phyloP scores from a whole-genome alignment of 2,113 vertebrate species.

The Ahaetulla prasina region DNA sequence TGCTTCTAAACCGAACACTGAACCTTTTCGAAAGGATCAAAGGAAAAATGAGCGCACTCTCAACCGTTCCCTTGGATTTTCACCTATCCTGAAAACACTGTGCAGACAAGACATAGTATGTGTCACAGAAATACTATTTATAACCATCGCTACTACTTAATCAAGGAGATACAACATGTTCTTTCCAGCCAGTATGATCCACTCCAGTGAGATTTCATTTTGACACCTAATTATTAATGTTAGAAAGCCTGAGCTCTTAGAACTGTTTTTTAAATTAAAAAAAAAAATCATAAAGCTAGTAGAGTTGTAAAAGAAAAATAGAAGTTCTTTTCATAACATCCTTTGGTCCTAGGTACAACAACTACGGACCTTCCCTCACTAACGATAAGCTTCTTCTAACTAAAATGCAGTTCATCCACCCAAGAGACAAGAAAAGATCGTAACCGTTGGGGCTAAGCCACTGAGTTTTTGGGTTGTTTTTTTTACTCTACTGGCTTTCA shows the following conservation, averaged over 20 bases:
- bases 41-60: background rate
- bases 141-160: background rate
- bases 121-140: background rate
- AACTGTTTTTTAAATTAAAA: background rate
- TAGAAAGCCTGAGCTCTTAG: conserved; percentile 10
- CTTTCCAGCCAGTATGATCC: background rate
- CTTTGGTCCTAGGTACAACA: background rate
- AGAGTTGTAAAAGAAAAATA: background rate
- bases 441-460: conserved; percentile 48
- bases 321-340: background rate
- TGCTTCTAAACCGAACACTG: conserved; percentile 11
- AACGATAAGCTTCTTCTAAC: conserved; percentile 26
- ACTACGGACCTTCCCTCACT: background rate
- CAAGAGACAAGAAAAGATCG: conserved; percentile 44
- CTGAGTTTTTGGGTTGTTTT: background rate
- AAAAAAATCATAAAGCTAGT: background rate
- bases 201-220: background rate
- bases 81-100: conserved; percentile 8
- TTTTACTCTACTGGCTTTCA: conserved; percentile 37
- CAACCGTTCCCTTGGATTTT: conserved; percentile 24
- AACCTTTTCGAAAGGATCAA: background rate
- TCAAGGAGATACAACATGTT: background rate
- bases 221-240: conserved; percentile 14
- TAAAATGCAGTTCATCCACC: conserved; percentile 45
- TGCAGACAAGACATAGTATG: background rate